Evolutionary conservation across 2,888 invertebrate genomes (phyloP).

Genomic region (Chymomyza fuscimana): DNA sequence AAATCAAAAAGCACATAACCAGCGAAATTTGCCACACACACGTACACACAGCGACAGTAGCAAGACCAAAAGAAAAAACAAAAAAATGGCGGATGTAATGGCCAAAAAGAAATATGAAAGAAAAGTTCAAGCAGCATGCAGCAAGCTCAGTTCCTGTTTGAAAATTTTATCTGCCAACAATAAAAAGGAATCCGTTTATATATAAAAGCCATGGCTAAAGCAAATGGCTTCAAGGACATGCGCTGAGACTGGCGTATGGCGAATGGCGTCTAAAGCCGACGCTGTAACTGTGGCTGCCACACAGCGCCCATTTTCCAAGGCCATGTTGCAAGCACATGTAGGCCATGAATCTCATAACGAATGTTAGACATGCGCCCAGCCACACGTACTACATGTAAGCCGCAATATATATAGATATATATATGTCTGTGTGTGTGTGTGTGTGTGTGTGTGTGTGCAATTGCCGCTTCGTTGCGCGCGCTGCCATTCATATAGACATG

Average conservation of each 20-base stretch:
- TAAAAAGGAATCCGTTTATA: constrained; percentile 57
- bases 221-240: constrained; percentile 69
- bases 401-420: background rate
- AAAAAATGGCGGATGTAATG: constrained; percentile 43
- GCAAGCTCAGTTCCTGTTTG: constrained; percentile 67
- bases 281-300: constrained; percentile 26
- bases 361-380: constrained; percentile 68
- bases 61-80: background rate
- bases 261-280: constrained; percentile 37
- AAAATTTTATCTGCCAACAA: constrained; percentile 56
- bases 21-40: constrained; percentile 52
- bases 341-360: constrained; percentile 72
- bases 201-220: constrained; percentile 48
- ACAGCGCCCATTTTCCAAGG: constrained; percentile 64
- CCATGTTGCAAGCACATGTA: constrained; percentile 71
- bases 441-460: constrained; percentile 15
- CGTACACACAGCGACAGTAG: background rate
- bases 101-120: constrained; percentile 58
- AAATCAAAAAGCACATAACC: constrained; percentile 2
- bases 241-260: constrained; percentile 23
- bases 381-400: constrained; percentile 17
- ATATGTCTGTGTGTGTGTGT: background rate
- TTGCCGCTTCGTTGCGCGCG: background rate
- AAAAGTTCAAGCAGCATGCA: constrained; percentile 35
- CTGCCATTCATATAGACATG: background rate